These are phyloP conservation scores for Eulemur rubriventer DNA, from an alignment of 2,797 vertebrate genomes.

Conservation along the genomic window DNA sequence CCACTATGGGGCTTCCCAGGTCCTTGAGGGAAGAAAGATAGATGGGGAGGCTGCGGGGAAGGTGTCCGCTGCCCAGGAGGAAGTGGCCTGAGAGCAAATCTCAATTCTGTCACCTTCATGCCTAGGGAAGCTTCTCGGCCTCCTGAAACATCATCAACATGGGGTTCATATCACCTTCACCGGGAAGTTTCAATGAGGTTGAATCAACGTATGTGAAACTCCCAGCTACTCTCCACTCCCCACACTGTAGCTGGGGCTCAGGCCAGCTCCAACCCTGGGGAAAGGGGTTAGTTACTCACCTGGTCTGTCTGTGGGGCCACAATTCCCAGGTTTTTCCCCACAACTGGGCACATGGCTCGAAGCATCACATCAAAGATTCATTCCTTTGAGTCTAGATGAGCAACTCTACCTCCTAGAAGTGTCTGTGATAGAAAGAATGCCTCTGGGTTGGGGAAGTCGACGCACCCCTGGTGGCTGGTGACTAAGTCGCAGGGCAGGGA, in stretches of 20 bases:
- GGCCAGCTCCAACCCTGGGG: not conserved
- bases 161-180: not conserved
- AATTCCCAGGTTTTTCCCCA: not conserved
- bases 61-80: not conserved
- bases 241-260: not conserved
- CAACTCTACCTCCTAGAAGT: not conserved
- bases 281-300: not conserved
- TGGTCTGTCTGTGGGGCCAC: not conserved
- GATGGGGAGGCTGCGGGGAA: not conserved
- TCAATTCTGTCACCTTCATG: not conserved
- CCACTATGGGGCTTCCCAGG: not conserved
- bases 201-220: not conserved
- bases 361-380: not conserved
- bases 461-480: not conserved
- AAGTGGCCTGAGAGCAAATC: not conserved
- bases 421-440: not conserved
- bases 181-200: not conserved
- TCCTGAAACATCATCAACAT: not conserved
- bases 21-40: not conserved
- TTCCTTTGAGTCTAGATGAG: not conserved
- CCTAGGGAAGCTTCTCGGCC: not conserved
- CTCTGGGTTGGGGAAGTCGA: not conserved
- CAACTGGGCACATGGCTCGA: not conserved
- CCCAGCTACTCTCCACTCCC: not conserved
- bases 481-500: not conserved